Conservation (phyloP, 2,888 invertebrate species). For the Sturmia bella region DNA sequence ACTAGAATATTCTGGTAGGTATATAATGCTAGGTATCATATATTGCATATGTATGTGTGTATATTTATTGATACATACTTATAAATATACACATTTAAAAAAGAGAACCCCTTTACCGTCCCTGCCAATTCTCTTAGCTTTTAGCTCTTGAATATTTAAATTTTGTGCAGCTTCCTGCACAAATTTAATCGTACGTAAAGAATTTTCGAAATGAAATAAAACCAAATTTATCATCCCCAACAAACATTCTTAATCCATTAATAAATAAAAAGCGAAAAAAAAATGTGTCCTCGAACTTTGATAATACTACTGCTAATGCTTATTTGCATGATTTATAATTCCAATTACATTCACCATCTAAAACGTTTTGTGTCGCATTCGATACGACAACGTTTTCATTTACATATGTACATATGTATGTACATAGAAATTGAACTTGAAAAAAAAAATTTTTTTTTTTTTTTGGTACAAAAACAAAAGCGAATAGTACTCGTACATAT, state of each 20-base stretch:
- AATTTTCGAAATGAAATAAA: not conserved
- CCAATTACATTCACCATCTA: constrained; percentile 42
- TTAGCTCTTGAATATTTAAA: not conserved
- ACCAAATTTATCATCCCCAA: constrained; percentile 20
- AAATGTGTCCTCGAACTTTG: not conserved
- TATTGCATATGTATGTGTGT: too few species aligned
- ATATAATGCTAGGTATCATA: too few species aligned
- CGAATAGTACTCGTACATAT: constrained; percentile 15
- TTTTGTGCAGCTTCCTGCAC: constrained; percentile 39
- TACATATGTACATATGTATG: not conserved
- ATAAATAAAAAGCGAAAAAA: constrained; percentile 19
- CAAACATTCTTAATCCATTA: constrained; percentile 1
- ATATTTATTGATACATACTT: too few species aligned
- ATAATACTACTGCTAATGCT: constrained; percentile 23
- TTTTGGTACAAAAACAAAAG: not conserved
- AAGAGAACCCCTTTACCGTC: too few species aligned
- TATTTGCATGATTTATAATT: constrained; percentile 67
- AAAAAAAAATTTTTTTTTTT: constrained; percentile 39
- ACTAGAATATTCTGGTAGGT: too few species aligned
- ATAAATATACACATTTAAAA: too few species aligned
- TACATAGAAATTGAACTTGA: constrained; percentile 63
- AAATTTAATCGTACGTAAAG: constrained; percentile 40
- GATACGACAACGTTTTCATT: constrained; percentile 52
- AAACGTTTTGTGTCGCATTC: constrained; percentile 52
- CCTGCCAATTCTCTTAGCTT: too few species aligned